Evolutionary conservation across 2,888 invertebrate species (phyloP), one percentile per base, ranked within the genome.

Genomic region (Amorpha juglandis): DNA sequence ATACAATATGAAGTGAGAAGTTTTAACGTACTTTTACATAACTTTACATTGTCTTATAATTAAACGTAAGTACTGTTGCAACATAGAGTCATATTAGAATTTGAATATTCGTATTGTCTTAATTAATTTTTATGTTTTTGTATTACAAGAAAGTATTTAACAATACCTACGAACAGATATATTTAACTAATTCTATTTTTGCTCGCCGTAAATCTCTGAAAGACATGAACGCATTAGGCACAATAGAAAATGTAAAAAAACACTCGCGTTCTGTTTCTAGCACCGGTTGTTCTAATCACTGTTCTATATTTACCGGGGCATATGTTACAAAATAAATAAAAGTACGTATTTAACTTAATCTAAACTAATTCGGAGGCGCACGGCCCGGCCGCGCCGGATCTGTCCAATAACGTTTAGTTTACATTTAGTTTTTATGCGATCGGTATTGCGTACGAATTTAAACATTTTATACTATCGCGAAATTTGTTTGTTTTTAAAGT

Each of bases 231-330:
- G 42, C 62, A 21, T 63, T 53, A 45, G 51, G 53, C 63, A 65
- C 33, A 55, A 53, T 50, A 16, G 4, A 58, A 48, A 55, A 64
- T 11, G 48, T 48, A 55, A 64, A 19, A 27, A 45, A 53, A 42
- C 47, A 19, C 38, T 21, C 14, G 35, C 50, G 19, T 9, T 48
- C 64, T 48, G 64, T 48, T 51, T 7, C 21, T 62, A 19, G 45
- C 16, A 14, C 35, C 19, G 7, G 45, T 55, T 48, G 58, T 47
- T 48, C 72, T 71, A 73, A 77, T 78, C 75, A 73, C 68, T 68
- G 71, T 48, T 64, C 74, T 78, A 78, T 76, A 80, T 78, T 77
- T 75, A 82, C 77, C 71, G 72, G 72, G 71, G 78, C 82, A 78
- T 80, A 79, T 81, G 85, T 80, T 77, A 69, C 68, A 63, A 62